Conservation (phyloP, 2,797 vertebrate species). For the Myotis pilosus region DNA sequence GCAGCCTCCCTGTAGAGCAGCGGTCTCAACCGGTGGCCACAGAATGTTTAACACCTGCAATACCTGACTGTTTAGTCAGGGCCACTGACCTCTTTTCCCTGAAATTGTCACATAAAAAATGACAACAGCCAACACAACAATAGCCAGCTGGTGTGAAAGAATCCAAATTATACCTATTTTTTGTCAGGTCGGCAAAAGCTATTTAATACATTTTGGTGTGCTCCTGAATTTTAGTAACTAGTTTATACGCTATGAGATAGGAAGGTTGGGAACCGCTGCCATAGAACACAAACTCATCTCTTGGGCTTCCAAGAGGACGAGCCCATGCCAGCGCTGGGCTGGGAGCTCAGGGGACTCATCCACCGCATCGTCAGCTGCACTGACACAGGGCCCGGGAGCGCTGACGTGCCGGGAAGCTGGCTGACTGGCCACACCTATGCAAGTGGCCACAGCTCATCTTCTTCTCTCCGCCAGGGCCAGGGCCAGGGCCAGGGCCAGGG, state of each 20-base stretch:
- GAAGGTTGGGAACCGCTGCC: not conserved
- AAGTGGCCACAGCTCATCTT: not conserved
- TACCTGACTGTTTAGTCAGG: not conserved
- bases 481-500: not conserved
- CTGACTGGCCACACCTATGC: not conserved
- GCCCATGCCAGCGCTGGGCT: constrained; percentile 41
- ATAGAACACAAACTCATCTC: not conserved
- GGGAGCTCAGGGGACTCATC: constrained; percentile 37
- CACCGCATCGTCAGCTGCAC: not conserved
- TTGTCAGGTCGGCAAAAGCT: not conserved
- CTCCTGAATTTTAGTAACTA: not conserved
- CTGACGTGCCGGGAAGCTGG: not conserved
- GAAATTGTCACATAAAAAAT: not conserved
- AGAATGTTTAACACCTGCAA: not conserved
- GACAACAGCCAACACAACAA: not conserved
- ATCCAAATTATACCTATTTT: not conserved
- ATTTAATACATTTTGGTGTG: too few species aligned
- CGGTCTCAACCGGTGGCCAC: not conserved
- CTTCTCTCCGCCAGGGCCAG: not conserved
- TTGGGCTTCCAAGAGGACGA: constrained; percentile 57
- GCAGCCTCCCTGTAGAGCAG: not conserved
- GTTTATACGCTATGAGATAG: too few species aligned
- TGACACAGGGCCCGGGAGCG: constrained; percentile 13
- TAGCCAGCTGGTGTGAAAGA: not conserved
- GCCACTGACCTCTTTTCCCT: not conserved